Base-by-base conservation (phyloP, 2,888 invertebrate genomes). In the Marasmarcha lunaedactyla region DNA sequence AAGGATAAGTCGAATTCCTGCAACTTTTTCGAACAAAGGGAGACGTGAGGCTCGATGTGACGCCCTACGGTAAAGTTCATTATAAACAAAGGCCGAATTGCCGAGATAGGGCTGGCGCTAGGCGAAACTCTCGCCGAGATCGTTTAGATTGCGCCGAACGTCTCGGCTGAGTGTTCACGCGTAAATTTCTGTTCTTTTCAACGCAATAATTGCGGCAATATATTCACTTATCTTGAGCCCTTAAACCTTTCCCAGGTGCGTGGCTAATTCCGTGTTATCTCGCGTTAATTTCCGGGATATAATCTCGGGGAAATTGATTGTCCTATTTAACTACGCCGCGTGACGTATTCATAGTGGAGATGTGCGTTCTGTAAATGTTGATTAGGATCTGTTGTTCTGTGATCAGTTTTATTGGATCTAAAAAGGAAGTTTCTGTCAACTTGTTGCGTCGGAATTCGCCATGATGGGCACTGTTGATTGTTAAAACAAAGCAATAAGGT, bases 221-320 rank as follows among this genome's bases (percentile, higher is more conserved):
- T 63, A 72, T 74, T 70, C 63, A 58, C 62, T 71, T 77, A 77
- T 78, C 78, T 70, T 52, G 50, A 52, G 52, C 54, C 55, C 57
- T 57, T 65, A 69, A 70, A 66, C 71, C 67, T 65, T 66, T 64
- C 71, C 67, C 71, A 71, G 73, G 71, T 71, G 71, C 58, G 56
- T 50, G 52, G 59, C 60, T 71, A 71, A 67, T 64, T 63, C 62
- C 50, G 48, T 53, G 66, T 71, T 76, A 76, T 77, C 78, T 76
- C 55, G 53, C 66, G 70, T 69, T 76, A 77, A 77, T 72, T 71
- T 69, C 59, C 56, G 61, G 46, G 58, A 57, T 51, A 60, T 71
- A 71, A 76, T 71, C 59, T 54, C 48, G 50, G 48, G 56, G 53
- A 70, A 77, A 78, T 72, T 71, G 70, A 73, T 71, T 71, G 66